Evolutionary conservation across 2,113 vertebrate species (phyloP), one percentile per base, ranked within the genome.

Genomic region (Paracanthobrama guichenoti): DNA sequence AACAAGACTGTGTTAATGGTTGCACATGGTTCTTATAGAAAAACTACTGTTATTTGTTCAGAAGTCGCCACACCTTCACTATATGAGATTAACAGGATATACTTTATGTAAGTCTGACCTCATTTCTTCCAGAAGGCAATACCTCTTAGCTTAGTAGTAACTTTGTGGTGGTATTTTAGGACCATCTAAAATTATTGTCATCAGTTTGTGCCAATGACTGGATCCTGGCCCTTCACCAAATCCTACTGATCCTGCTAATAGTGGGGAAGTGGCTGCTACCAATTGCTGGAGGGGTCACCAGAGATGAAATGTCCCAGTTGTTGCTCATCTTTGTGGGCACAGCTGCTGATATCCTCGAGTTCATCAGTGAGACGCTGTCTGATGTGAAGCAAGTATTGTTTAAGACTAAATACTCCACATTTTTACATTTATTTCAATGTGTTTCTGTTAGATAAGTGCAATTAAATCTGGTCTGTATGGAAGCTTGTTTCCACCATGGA

Each of bases 241-340:
- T 95, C 3, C 90, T 97, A 50, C 94, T 99, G 20, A 90, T 99
- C 85, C 94, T 98, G 0, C 92, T 99, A 3, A 98, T 99, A 26
- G 80, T 99, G 77, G 98, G 97, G 59, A 97, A 96, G 90, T 99
- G 98, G 97, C 94, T 99, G 50, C 94, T 99, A 31, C 98, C 98
- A 0, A 92, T 95, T 9, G 97, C 96, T 53, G 93, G 91, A 0
- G 96, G 96, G 28, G 94, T 99, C 89, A 96, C 96, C 0, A 93
- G 96, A 35, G 96, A 98, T 31, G 94, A 99, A 3, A 92, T 99
- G 35, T 97, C 98, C 7, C 97, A 99, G 89, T 95, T 99, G 81
- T 95, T 99, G 22, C 94, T 99, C 42, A 96, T 96, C 89, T 99
- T 98, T 87, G 97, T 99, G 64, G 97, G 97, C 73, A 98, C 95